These are phyloP conservation scores for Spisula subtruncata DNA, from an alignment of 2,888 invertebrate species.

Conservation along the genomic window DNA sequence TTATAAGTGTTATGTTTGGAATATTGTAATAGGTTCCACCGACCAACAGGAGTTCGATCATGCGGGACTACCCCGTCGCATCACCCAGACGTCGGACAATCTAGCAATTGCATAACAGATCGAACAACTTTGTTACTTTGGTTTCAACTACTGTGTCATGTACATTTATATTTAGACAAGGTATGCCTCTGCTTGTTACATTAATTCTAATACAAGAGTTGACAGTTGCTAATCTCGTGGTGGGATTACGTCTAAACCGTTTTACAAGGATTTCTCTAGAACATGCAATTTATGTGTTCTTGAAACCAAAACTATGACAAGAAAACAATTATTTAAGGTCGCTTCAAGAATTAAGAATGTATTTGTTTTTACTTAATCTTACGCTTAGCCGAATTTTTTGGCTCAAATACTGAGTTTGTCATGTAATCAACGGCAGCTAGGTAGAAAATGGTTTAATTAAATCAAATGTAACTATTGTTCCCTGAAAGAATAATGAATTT, in stretches of 20 bases:
- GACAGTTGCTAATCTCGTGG: background rate
- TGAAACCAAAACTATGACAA: background rate
- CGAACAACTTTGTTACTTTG: too few relatives aligned
- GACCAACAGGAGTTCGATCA: too few relatives aligned
- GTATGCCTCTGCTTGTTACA: background rate
- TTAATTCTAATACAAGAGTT: background rate
- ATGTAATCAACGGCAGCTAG: background rate
- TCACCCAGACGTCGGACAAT: too few relatives aligned
- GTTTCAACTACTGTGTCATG: background rate
- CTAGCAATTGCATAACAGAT: too few relatives aligned
- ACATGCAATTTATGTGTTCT: slow-evolving; percentile 25
- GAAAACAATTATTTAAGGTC: background rate
- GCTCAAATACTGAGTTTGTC: background rate
- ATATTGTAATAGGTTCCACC: too few relatives aligned
- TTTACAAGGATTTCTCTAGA: background rate
- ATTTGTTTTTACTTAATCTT: background rate
- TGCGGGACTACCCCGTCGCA: too few relatives aligned
- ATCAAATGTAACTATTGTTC: background rate
- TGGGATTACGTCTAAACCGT: background rate
- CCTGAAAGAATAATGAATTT: background rate
- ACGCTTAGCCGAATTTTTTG: background rate
- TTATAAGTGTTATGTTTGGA: too few relatives aligned
- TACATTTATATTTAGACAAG: background rate
- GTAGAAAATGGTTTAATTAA: background rate
- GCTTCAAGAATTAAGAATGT: background rate